Conservation (phyloP, 2,888 invertebrate genomes). For the Ephialtes manifestator region DNA sequence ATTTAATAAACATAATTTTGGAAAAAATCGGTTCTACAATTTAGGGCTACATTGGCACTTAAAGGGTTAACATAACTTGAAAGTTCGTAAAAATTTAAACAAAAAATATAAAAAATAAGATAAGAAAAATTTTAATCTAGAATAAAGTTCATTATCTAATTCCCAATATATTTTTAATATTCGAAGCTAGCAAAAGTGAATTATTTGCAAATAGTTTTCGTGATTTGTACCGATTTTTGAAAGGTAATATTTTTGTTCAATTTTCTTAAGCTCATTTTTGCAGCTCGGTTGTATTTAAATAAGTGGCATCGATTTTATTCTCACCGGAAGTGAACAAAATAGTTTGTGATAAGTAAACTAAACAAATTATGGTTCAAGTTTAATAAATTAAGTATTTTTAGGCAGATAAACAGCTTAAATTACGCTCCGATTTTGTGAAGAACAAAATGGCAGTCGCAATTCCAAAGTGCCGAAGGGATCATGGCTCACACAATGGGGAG, state of each 20-base stretch:
- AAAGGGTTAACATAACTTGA: too few species aligned
- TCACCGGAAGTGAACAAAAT: not conserved
- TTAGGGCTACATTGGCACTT: too few species aligned
- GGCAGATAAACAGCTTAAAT: not conserved
- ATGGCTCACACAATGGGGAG: conserved; percentile 49
- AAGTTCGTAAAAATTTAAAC: too few species aligned
- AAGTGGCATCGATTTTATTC: not conserved
- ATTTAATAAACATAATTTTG: too few species aligned
- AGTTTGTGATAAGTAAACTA: not conserved
- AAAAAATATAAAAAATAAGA: too few species aligned
- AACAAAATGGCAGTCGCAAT: conserved; percentile 69
- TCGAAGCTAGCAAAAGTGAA: not conserved
- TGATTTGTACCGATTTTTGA: not conserved
- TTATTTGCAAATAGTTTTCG: not conserved
- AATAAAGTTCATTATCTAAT: not conserved
- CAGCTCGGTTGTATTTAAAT: not conserved
- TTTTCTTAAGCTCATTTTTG: too few species aligned
- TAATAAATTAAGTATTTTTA: not conserved
- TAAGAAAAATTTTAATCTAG: not conserved
- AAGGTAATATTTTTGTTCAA: too few species aligned
- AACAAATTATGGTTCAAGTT: not conserved
- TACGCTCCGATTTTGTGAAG: conserved; percentile 39
- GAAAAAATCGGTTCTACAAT: not conserved
- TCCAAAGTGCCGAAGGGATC: conserved; percentile 40
- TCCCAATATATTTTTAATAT: not conserved